A percentile compares a stretch with the other conserved stretches of the same genome.
phyloP scores from a whole-genome alignment of 2,113 vertebrate species.

The Nematolebias whitei region DNA sequence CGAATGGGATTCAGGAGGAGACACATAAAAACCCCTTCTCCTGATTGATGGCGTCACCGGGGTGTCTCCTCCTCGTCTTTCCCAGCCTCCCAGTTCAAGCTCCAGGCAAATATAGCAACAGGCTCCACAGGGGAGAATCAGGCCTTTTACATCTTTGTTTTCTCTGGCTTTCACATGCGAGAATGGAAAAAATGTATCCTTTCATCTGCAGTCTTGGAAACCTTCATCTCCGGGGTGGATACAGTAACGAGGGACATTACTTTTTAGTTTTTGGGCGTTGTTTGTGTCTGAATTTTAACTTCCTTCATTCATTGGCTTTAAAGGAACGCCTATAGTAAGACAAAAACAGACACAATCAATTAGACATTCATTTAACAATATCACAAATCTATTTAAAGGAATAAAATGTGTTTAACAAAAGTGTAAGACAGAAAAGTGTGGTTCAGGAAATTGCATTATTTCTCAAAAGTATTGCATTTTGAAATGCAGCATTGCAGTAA shows the following conservation, averaged over 20 bases:
- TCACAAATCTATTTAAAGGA: background rate
- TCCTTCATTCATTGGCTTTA: background rate
- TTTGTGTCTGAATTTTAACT: conserved; percentile 3
- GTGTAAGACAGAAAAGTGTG: conserved; percentile 27
- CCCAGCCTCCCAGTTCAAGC: conserved; percentile 57
- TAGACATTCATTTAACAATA: background rate
- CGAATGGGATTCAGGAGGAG: conserved; percentile 10
- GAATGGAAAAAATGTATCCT: conserved; percentile 51
- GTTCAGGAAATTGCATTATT: conserved; percentile 22
- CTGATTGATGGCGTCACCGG: conserved; percentile 59
- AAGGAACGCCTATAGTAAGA: no score
- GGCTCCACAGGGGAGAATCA: conserved; percentile 53
- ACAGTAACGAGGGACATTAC: conserved; percentile 19
- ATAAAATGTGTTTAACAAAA: conserved; percentile 21
- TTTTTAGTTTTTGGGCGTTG: conserved; percentile 11
- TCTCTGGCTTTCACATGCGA: conserved; percentile 33
- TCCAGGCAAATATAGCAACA: conserved; percentile 66
- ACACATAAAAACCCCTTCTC: conserved; percentile 17
- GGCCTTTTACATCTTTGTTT: conserved; percentile 48
- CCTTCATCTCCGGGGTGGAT: conserved; percentile 20
- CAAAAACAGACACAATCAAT: no score
- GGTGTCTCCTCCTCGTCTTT: conserved; percentile 54
- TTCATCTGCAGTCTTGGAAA: conserved; percentile 31
- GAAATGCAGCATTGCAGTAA: no score
- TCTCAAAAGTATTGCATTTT: conserved; percentile 25